Conservation (phyloP, 2,113 vertebrate genomes). For the Ophthalmolycus amberensis region DNA sequence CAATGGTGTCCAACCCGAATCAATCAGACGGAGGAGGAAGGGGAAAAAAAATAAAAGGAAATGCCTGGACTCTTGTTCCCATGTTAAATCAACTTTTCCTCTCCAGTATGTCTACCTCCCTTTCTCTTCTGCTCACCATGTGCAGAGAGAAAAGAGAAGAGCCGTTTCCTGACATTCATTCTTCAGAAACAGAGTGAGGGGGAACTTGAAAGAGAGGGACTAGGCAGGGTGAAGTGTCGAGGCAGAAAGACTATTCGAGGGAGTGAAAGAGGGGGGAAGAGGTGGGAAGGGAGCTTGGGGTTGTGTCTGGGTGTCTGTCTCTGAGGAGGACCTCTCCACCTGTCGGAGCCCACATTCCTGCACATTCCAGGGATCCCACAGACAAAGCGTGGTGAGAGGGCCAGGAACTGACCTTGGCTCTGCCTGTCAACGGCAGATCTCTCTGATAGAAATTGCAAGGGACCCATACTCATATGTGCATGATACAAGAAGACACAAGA, state of each 20-base stretch:
- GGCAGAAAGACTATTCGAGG: slow-evolving; percentile 9
- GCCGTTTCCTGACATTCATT: slow-evolving; percentile 71
- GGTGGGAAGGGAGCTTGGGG: neutral
- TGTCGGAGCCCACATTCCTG: slow-evolving; percentile 75
- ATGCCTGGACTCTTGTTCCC: slow-evolving; percentile 57
- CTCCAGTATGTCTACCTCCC: slow-evolving; percentile 19
- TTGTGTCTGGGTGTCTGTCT: slow-evolving; percentile 56
- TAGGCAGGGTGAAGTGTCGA: neutral
- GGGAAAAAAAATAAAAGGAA: slow-evolving; percentile 71
- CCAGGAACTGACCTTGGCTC: slow-evolving; percentile 78
- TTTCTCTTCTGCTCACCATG: slow-evolving; percentile 33
- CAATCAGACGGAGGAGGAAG: slow-evolving; percentile 53
- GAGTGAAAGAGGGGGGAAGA: neutral
- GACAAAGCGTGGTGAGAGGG: slow-evolving; percentile 80
- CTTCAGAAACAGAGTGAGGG: slow-evolving; percentile 26
- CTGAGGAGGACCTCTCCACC: slow-evolving; percentile 66
- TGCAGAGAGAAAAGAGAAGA: slow-evolving; percentile 45
- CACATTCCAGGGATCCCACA: slow-evolving; percentile 69
- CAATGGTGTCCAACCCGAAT: slow-evolving; percentile 41
- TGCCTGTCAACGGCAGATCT: slow-evolving; percentile 78
- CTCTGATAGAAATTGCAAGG: slow-evolving; percentile 66
- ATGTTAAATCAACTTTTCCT: slow-evolving; percentile 63
- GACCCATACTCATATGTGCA: slow-evolving; percentile 37
- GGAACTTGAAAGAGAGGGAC: slow-evolving; percentile 13
- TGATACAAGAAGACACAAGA: slow-evolving; percentile 43